Evolutionary conservation across 2,113 vertebrate species (phyloP).

Genomic region (Bos indicus): DNA sequence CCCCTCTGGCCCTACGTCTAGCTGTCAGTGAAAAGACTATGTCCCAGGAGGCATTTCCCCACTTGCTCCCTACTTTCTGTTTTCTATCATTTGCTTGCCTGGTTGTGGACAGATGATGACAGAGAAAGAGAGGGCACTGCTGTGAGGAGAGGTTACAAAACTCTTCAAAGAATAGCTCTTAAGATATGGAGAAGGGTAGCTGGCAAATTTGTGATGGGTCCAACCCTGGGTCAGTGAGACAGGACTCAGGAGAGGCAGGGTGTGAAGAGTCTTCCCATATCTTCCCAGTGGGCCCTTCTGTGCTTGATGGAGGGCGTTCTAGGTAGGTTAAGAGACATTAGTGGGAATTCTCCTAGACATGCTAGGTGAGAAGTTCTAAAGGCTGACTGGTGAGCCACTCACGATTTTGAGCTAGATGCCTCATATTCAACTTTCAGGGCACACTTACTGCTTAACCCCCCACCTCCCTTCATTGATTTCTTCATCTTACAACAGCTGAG

Average conservation of each 20-base stretch:
- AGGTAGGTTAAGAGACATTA: not conserved
- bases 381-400: not conserved
- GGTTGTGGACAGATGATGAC: not conserved
- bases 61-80: not conserved
- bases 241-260: not conserved
- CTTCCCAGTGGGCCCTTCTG: not conserved
- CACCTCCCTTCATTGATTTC: not conserved
- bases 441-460: not conserved
- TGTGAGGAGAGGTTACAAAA: not conserved
- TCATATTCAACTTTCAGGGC: not conserved
- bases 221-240: not conserved
- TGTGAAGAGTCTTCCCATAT: not conserved
- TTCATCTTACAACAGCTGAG: not conserved
- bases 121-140: not conserved
- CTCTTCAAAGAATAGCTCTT: not conserved
- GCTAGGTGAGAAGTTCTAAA: not conserved
- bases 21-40: not conserved
- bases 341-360: not conserved
- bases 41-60: not conserved
- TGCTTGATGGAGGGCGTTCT: not conserved
- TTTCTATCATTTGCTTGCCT: not conserved
- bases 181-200: not conserved
- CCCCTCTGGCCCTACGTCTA: not conserved
- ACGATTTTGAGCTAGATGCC: too few species aligned
- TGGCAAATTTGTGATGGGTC: not conserved